Percentiles rank a stretch among this genome's conserved stretches.
These are phyloP conservation scores for Ichneumoninae sp. DNA, from an alignment of 2,888 invertebrate species.

Conservation along the genomic window DNA sequence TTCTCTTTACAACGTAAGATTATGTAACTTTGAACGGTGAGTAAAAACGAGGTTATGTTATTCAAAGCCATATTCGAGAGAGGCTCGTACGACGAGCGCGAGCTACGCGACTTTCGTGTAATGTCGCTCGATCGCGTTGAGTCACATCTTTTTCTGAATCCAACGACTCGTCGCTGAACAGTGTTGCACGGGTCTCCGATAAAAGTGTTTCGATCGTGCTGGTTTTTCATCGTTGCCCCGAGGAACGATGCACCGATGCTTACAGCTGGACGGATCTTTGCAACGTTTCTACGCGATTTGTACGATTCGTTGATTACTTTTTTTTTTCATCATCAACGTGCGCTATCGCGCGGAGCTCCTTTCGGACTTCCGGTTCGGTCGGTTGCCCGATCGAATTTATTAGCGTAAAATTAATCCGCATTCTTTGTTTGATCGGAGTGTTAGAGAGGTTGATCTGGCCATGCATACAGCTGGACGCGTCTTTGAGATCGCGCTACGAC, in stretches of 20 bases:
- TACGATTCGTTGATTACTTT: background rate
- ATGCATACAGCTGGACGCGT: background rate
- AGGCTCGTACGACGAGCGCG: background rate
- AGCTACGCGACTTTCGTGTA: constrained; percentile 21
- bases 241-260: background rate
- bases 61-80: constrained; percentile 70
- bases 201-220: constrained; percentile 5
- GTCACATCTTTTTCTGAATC: constrained; percentile 67
- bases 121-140: constrained; percentile 50
- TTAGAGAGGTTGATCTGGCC: background rate
- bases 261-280: constrained; percentile 35
- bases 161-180: constrained; percentile 22
- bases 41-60: constrained; percentile 80
- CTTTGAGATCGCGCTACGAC: background rate
- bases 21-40: constrained; percentile 80
- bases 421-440: background rate
- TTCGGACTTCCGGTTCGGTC: background rate
- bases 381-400: background rate
- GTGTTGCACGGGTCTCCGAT: background rate
- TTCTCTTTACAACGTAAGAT: constrained; percentile 69
- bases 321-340: background rate
- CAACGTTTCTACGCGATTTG: constrained; percentile 5
- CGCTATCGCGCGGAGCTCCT: background rate
- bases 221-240: constrained; percentile 12
- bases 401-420: background rate